Evolutionary conservation across 2,797 vertebrate genomes (phyloP).

Genomic region (Pseudochromis fuscus): DNA sequence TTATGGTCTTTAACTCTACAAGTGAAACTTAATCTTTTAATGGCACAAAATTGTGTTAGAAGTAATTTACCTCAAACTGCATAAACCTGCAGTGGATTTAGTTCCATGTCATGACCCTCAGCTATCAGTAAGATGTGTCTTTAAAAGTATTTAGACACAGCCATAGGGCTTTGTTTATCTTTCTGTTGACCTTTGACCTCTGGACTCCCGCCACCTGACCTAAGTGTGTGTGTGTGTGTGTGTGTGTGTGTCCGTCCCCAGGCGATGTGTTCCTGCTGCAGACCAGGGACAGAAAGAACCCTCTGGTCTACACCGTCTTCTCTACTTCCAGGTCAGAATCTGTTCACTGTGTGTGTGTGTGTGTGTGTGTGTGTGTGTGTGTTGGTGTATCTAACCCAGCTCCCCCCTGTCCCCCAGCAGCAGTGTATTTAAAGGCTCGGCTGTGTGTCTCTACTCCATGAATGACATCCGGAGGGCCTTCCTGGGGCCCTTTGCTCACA

Average conservation of each 20-base stretch:
- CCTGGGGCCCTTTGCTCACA: constrained; percentile 98
- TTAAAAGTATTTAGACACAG: constrained; percentile 59
- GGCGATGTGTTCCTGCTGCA: constrained; percentile 96
- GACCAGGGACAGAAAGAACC: constrained; percentile 93
- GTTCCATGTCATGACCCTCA: constrained; percentile 44
- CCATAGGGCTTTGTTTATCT: constrained; percentile 71
- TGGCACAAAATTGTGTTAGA: constrained; percentile 9
- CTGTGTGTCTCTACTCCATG: constrained; percentile 96
- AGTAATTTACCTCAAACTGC: neutral
- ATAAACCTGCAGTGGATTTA: neutral
- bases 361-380: neutral
- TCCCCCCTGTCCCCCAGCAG: constrained; percentile 79
- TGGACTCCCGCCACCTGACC: constrained; percentile 62
- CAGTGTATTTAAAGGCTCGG: constrained; percentile 95
- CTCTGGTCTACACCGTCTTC: constrained; percentile 94
- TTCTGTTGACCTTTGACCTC: constrained; percentile 72
- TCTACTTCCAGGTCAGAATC: constrained; percentile 94
- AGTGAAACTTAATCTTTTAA: neutral
- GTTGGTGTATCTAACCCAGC: constrained; percentile 55
- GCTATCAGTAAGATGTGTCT: constrained; percentile 47
- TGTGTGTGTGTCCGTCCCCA: constrained; percentile 70
- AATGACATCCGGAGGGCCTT: constrained; percentile 96
- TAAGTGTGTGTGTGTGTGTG: constrained; percentile 49
- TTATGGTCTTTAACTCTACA: neutral
- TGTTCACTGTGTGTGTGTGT: constrained; percentile 33